A percentile compares a stretch with the other conserved stretches of the same genome.
phyloP scores from a whole-genome alignment of 2,113 vertebrate genomes.

The Oreochromis niloticus region DNA sequence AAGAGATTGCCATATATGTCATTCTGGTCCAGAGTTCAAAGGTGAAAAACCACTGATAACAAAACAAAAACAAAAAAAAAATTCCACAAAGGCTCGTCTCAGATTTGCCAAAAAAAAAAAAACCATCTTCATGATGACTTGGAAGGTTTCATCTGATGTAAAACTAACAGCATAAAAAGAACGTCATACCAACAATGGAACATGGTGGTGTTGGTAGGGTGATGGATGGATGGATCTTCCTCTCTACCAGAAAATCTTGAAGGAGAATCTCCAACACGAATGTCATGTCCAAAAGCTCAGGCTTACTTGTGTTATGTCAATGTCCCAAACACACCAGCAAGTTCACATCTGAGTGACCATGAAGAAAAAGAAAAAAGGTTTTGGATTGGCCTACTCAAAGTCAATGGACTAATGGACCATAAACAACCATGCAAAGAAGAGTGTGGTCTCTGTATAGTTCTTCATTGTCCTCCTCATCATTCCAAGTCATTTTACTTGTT shows the following conservation, averaged over 20 bases:
- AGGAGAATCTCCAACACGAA: neutral
- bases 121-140: neutral
- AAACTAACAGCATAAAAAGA: neutral
- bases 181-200: neutral
- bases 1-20: no score
- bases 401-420: neutral
- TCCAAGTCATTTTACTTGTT: neutral
- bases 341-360: neutral
- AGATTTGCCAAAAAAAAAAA: neutral
- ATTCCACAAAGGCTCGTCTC: neutral
- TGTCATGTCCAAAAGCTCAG: neutral
- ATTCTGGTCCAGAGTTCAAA: neutral
- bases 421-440: neutral
- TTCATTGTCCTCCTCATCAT: neutral
- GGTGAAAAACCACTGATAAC: no score
- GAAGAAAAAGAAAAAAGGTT: neutral
- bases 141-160: neutral
- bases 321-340: neutral
- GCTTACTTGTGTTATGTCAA: neutral
- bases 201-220: neutral
- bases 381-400: neutral
- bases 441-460: neutral
- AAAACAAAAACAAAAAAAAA: no score
- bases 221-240: neutral
- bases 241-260: neutral